These are phyloP conservation scores for Myotis findleyi DNA, from an alignment of 2,797 vertebrate species.

Conservation along the genomic window DNA sequence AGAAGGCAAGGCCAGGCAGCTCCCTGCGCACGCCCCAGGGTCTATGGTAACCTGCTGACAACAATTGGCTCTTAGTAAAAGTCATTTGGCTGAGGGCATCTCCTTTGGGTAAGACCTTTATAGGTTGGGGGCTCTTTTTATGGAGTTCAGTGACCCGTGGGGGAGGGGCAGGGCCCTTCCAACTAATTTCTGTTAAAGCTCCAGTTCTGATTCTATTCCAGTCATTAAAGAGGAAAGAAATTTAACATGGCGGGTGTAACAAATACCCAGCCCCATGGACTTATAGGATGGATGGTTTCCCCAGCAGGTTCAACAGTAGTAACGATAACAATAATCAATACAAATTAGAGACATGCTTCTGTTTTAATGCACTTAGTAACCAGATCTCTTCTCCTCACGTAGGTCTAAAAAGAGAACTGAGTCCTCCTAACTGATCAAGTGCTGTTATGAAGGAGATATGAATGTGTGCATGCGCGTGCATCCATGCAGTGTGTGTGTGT, in stretches of 20 bases:
- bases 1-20: background rate
- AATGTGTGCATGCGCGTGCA: background rate
- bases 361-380: slow-evolving; percentile 85
- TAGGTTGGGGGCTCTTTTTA: background rate
- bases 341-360: slow-evolving; percentile 83
- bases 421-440: slow-evolving; percentile 43
- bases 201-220: slow-evolving; percentile 28
- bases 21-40: background rate
- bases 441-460: slow-evolving; percentile 41
- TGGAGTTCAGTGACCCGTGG: background rate
- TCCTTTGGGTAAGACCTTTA: background rate
- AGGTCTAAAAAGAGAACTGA: slow-evolving; percentile 75
- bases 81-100: background rate
- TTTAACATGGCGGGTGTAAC: slow-evolving; percentile 62
- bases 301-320: slow-evolving; percentile 68
- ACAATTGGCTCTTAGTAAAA: background rate
- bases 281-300: slow-evolving; percentile 57
- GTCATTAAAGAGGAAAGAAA: slow-evolving; percentile 49
- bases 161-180: background rate
- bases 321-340: slow-evolving; percentile 79
- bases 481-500: background rate
- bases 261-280: slow-evolving; percentile 57
- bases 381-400: slow-evolving; percentile 73
- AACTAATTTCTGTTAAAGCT: slow-evolving; percentile 53
- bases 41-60: background rate